Base-by-base conservation (phyloP, 1,140 invertebrate genomes). In the Drosophila subobscura region DNA sequence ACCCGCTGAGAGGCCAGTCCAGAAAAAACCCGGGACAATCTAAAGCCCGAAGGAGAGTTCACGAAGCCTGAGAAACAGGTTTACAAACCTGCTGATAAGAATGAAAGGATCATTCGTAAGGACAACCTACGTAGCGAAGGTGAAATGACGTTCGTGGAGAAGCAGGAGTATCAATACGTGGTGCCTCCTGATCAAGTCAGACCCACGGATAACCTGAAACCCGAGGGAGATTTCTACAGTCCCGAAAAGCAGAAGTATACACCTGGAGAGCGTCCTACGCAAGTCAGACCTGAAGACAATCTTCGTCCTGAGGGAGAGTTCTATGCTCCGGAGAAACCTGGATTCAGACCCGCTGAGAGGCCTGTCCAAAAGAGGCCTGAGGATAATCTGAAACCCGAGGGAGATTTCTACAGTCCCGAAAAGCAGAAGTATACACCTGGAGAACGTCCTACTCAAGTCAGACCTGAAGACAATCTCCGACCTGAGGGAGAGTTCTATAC, bases 401-500 rank as follows among this genome's bases (percentile, higher is more conserved):
- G 94, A 2, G 92, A 93, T 0, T 95, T 95, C 70, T 90, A 93
- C 73, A 92, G n/a, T n/a, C n/a, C n/a, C n/a, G n/a, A n/a, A n/a
- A n/a, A n/a, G n/a, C n/a, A n/a, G n/a, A n/a, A n/a, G n/a, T n/a
- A n/a, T 95, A 92, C 84, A 72, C 92, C 93, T 29, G 92, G 79
- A 23, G 93, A 93, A 64, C 56, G 93, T 42, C 92, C 91, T 44
- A 67, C 78, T 12, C 91, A 92, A 47, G 92, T 92, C 4, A 92
- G 92, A 79, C 93, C 92, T n/a, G 70, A 92, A 27, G 93, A 93
- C 50, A 92, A 93, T 65, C 79, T 96, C 0, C 85, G 90, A 5
- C 93, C 94, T 6, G 95, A 95, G 85, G 95, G 95, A 20, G 93
- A 95, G 90, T 95, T 94, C 77, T 92, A 93, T 71, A 61, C 72